Evolutionary conservation across 1,140 invertebrate genomes (phyloP), one percentile per base, ranked within the genome.

Genomic region (Hesperophylax magnus): DNA sequence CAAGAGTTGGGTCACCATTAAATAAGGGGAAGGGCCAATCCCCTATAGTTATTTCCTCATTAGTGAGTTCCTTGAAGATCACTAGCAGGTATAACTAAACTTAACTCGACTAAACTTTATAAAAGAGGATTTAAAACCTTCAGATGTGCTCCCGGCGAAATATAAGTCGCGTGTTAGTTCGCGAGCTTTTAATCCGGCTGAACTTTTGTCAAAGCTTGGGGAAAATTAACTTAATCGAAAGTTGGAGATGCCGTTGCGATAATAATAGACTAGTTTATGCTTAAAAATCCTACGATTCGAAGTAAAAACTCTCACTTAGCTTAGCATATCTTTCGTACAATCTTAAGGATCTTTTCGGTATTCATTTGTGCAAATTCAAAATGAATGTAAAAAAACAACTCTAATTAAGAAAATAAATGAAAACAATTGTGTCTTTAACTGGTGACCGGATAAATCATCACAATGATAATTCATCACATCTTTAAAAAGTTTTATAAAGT

Each of bases 211-310:
- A 56, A 75, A 75, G 52, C 71, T 56, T 15, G 52, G 18, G 69
- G 69, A 72, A 53, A 54, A 71, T 71, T 71, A 71, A 71, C 67
- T 71, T 39, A 20, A 71, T 71, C 67, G 67, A 71, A 71, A 20
- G 67, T 71, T 71, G n/a, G 11, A 71, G 31, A 71, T 47, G 67
- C n/a, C 67, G 14, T 20, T 20, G 67, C 8, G 67, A 71, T 71
- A 52, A 71, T 71, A 27, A 24, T 22, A 9, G 18, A 3, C 17
- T 24, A 61, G 7, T 61, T 20, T 61, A 18, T 61, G 24, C 11
- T 20, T 22, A 61, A 61, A 61, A 61, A 20, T 14, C 39, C 39
- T 47, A 47, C 39, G 3, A 47, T 47, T 47, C 9, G 39, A 47
- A 11, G 39, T 14, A 47, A 47, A 47, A 47, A 11, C 1, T 47